Evolutionary conservation across 2,113 vertebrate species (phyloP), one percentile per base, ranked within the genome.

Genomic region (Thamnaconus septentrionalis): DNA sequence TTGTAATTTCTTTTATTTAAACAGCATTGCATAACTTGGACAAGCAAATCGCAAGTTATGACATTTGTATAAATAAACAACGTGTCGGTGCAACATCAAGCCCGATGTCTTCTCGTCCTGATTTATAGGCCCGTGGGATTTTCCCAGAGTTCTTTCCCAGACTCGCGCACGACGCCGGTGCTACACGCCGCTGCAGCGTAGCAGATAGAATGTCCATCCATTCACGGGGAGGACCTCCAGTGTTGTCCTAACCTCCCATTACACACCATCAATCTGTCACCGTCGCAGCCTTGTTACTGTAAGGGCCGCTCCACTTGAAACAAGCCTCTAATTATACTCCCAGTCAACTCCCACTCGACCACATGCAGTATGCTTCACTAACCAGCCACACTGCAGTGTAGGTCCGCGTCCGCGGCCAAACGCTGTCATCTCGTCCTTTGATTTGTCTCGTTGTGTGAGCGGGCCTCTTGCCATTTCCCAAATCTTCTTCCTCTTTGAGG

Each of bases 321-420:
- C 69, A 72, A 68, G 78, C 79, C 89, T 91, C 80, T 91, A 88
- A 92, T 92, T 91, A 91, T 57, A 4, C 69, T 78, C 69, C 69
- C 79, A 74, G 76, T 82, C 69, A 18, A 85, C 87, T 85, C 85
- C 90, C 82, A 80, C 84, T 74, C 83, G 83, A 86, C 85, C 87
- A 85, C 83, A 84, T 85, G 44, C 81, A 76, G 82, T 79, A 84
- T 42, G 71, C 78, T 77, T 51, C 41, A 9, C 76, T 66, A 61
- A 75, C 75, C 61, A 56, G 76, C 65, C 80, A 43, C 69, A 45
- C 75, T 71, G 71, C 75, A 59, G 67, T 78, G 81, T 85, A 75
- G 79, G 74, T 81, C 72, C 47, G 56, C 64, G 45, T 69, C 58
- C 67, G 55, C 66, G 54, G 49, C 7, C 56, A 59, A 46, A 64